These are phyloP conservation scores for Hyperoplus immaculatus DNA, from an alignment of 2,797 vertebrate genomes.

Conservation along the genomic window DNA sequence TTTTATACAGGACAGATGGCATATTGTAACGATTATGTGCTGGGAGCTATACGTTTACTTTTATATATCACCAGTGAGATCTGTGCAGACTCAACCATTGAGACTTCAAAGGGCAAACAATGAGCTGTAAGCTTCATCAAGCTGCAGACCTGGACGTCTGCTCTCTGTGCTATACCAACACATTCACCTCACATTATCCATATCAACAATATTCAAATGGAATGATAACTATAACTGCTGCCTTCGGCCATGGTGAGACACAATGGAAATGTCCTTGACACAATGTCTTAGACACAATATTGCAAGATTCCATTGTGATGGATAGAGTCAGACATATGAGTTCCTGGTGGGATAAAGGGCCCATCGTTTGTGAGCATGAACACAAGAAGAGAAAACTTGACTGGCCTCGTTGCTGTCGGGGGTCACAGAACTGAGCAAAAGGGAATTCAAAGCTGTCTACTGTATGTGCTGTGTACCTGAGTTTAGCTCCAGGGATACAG, in stretches of 20 bases:
- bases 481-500: slow-evolving; percentile 21
- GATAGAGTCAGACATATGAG: neutral
- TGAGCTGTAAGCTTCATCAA: slow-evolving; percentile 14
- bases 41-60: neutral
- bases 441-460: slow-evolving; percentile 3
- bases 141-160: slow-evolving; percentile 13
- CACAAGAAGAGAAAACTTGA: slow-evolving; percentile 15
- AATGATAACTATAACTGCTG: neutral
- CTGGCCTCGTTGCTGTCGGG: slow-evolving; percentile 6
- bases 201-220: neutral
- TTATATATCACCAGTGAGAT: neutral
- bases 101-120: slow-evolving; percentile 13
- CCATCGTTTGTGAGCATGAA: slow-evolving; percentile 12
- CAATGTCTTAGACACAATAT: slow-evolving; percentile 4
- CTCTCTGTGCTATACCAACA: slow-evolving; percentile 3
- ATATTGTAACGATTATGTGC: neutral
- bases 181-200: slow-evolving; percentile 1
- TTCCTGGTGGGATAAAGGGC: slow-evolving; percentile 4
- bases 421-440: slow-evolving; percentile 34
- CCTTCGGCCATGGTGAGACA: neutral
- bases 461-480: slow-evolving; percentile 13
- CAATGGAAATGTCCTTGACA: slow-evolving; percentile 31
- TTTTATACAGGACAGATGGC: slow-evolving; percentile 8
- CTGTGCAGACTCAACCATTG: slow-evolving; percentile 8
- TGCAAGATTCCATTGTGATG: slow-evolving; percentile 14